phyloP scores from a whole-genome alignment of 2,797 vertebrate genomes.

The Cetoscarus ocellatus region DNA sequence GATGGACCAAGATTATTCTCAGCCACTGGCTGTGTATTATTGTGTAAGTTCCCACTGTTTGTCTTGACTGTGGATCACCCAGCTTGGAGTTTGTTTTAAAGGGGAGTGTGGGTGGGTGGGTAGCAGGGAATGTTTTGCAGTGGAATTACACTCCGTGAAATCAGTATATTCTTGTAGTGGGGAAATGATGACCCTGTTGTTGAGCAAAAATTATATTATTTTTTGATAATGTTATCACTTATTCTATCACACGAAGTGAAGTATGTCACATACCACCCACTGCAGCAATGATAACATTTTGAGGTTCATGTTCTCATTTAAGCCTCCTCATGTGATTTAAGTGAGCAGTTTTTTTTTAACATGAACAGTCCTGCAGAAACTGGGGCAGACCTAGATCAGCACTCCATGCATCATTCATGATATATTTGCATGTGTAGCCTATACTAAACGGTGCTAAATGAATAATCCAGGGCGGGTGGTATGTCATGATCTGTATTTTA shows the following conservation, averaged over 20 bases:
- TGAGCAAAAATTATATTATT: background rate
- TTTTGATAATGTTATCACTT: background rate
- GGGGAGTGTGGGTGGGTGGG: too few species aligned
- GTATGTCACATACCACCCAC: background rate
- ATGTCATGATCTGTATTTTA: conserved; percentile 1
- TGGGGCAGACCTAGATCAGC: conserved; percentile 4
- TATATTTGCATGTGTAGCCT: conserved; percentile 30
- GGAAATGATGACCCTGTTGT: background rate
- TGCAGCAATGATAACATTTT: background rate
- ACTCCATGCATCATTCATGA: conserved; percentile 45
- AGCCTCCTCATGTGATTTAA: background rate
- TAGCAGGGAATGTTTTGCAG: too few species aligned
- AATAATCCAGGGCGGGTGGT: conserved; percentile 22
- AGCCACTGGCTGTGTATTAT: too few species aligned
- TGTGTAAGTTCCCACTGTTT: too few species aligned
- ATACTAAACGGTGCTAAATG: conserved; percentile 10
- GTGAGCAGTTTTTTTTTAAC: conserved; percentile 2
- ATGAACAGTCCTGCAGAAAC: conserved; percentile 3
- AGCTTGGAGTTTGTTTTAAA: too few species aligned
- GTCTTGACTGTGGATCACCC: too few species aligned
- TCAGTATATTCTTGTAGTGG: too few species aligned
- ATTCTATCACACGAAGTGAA: background rate
- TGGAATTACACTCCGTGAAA: too few species aligned
- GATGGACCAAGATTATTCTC: too few species aligned
- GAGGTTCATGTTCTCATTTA: background rate